phyloP scores from a whole-genome alignment of 2,888 invertebrate species.

The Choristoneura rosaceana region DNA sequence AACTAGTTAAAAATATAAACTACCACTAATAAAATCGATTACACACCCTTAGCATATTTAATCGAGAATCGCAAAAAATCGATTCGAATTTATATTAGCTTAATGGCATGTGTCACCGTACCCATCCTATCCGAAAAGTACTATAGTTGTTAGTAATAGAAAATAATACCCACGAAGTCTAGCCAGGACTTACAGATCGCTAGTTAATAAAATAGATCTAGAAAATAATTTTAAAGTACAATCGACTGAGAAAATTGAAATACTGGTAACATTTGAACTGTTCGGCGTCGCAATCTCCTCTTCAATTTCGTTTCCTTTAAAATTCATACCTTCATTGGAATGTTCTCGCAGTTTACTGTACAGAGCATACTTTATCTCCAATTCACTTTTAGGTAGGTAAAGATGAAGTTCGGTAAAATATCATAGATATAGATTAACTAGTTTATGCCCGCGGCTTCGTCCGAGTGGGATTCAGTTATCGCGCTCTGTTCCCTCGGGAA shows the following conservation, averaged over 20 bases:
- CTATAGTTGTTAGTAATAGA: too few relatives aligned
- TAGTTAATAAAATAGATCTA: conserved; percentile 34
- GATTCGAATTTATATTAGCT: too few relatives aligned
- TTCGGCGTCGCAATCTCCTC: conserved; percentile 39
- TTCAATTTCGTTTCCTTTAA: conserved; percentile 42
- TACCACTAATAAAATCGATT: too few relatives aligned
- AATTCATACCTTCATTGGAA: conserved; percentile 41
- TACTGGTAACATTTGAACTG: conserved; percentile 35
- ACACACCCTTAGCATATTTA: too few relatives aligned
- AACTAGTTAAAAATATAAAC: too few relatives aligned
- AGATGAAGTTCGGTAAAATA: background rate
- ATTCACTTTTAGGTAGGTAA: background rate
- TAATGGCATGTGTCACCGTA: too few relatives aligned
- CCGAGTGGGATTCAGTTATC: too few relatives aligned
- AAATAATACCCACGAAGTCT: conserved; percentile 16
- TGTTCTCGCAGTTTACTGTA: conserved; percentile 35
- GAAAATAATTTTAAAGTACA: conserved; percentile 36
- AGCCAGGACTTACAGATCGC: conserved; percentile 36
- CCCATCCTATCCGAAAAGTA: too few relatives aligned
- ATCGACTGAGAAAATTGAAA: conserved; percentile 36
- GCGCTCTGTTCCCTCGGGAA: too few relatives aligned
- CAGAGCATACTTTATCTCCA: conserved; percentile 20
- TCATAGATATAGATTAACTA: too few relatives aligned
- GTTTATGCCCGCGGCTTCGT: too few relatives aligned
- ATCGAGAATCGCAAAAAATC: too few relatives aligned